phyloP scores from a whole-genome alignment of 37 sponge, comb jelly and placozoan species.

The Axinella damicornis region DNA sequence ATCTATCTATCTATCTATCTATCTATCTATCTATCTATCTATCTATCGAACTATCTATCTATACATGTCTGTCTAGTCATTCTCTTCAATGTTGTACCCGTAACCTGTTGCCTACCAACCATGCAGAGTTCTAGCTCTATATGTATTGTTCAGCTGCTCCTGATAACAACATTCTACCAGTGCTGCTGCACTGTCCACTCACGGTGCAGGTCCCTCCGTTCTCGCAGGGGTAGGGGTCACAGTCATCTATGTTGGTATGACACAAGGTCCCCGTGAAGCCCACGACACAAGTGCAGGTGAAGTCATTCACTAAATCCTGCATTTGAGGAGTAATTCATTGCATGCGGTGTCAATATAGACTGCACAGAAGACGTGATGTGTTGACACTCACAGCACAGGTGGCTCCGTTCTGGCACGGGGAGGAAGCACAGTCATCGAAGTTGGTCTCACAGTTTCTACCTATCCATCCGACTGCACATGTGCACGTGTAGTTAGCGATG shows the following conservation, averaged over 20 bases:
- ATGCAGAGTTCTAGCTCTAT: too few species aligned
- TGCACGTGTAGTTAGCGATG: conserved; percentile 26
- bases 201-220: conserved; percentile 36
- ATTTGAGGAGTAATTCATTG: too few species aligned
- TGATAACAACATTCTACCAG: too few species aligned
- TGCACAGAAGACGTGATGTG: too few species aligned
- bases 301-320: background rate
- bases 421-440: conserved; percentile 23
- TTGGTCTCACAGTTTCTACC: conserved; percentile 20
- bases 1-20: too few species aligned
- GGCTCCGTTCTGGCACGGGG: conserved; percentile 50
- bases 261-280: conserved; percentile 63
- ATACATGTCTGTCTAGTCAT: too few species aligned
- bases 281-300: conserved; percentile 43
- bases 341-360: too few species aligned
- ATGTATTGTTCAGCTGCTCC: too few species aligned
- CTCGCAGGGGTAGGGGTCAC: conserved; percentile 21
- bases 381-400: conserved; percentile 31
- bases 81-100: too few species aligned
- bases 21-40: too few species aligned
- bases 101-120: too few species aligned
- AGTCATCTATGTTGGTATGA: conserved; percentile 60
- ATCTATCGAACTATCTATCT: too few species aligned
- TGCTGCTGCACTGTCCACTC: conserved; percentile 8
- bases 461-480: conserved; percentile 29